phyloP scores from a whole-genome alignment of 2,888 invertebrate genomes.

The Mechanitis mazaeus region DNA sequence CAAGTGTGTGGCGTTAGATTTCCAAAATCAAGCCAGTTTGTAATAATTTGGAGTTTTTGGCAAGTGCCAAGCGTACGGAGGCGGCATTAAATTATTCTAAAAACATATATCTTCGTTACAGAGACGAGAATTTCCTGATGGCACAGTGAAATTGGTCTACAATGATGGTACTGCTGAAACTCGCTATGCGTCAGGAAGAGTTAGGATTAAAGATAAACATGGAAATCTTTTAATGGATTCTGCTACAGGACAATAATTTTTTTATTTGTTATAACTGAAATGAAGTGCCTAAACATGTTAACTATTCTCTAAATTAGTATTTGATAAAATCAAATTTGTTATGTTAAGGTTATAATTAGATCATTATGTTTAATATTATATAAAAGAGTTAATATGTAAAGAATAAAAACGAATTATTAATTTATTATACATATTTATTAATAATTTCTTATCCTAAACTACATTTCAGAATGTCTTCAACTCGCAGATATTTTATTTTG shows the following conservation, averaged over 20 bases:
- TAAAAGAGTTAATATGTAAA: constrained; percentile 8
- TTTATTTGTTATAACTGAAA: no score
- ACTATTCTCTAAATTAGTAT: background rate
- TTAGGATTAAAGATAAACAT: constrained; percentile 89
- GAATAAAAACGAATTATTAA: constrained; percentile 27
- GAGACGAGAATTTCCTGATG: constrained; percentile 95
- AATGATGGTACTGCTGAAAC: constrained; percentile 94
- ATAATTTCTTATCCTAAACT: constrained; percentile 23
- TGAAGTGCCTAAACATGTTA: constrained; percentile 12
- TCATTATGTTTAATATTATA: background rate
- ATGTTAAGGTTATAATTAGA: background rate
- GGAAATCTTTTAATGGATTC: constrained; percentile 90
- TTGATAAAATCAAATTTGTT: background rate
- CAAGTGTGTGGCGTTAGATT: no score
- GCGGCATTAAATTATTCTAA: background rate
- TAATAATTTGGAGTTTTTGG: no score
- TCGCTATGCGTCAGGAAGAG: constrained; percentile 90
- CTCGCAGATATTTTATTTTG: constrained; percentile 56
- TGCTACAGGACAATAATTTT: constrained; percentile 43
- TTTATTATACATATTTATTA: constrained; percentile 19
- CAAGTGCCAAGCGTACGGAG: no score
- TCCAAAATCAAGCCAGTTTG: no score
- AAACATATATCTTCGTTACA: constrained; percentile 47
- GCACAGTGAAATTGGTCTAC: constrained; percentile 92
- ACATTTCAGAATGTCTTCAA: constrained; percentile 36